phyloP scores from a whole-genome alignment of 2,113 vertebrate species.

The Elephas maximus region DNA sequence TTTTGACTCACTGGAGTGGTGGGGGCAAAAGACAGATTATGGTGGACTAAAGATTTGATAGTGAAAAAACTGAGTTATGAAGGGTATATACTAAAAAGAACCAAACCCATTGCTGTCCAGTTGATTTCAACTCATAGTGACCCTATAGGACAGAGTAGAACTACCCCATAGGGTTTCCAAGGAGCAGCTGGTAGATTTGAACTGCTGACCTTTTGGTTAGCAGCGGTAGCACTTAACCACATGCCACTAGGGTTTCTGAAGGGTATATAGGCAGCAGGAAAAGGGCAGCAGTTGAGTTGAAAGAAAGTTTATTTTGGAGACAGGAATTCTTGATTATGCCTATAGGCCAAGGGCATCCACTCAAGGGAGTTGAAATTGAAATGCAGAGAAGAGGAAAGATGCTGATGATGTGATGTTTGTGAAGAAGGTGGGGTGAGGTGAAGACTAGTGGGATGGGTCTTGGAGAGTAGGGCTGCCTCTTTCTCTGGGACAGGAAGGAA shows the following conservation, averaged over 20 bases:
- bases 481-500: constrained; percentile 8
- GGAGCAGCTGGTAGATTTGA: too few relatives aligned
- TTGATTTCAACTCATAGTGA: too few relatives aligned
- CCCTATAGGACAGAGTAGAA: too few relatives aligned
- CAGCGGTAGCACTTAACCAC: too few relatives aligned
- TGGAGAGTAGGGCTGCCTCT: background rate
- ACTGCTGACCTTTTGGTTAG: too few relatives aligned
- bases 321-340: background rate
- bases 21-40: background rate
- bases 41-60: background rate
- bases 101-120: too few relatives aligned
- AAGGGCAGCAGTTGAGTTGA: background rate
- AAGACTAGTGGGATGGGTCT: background rate
- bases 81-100: background rate
- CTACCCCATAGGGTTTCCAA: too few relatives aligned
- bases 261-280: background rate
- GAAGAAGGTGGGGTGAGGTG: background rate
- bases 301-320: background rate
- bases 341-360: background rate
- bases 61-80: background rate
- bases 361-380: background rate
- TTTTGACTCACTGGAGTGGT: background rate
- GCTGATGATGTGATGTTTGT: background rate
- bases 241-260: background rate
- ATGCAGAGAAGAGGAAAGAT: background rate